phyloP scores from a whole-genome alignment of 2,113 vertebrate species.

The human region GRCh38 chr13:24066001-24066500 shows the following conservation, averaged over 20 bases:
- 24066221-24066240: neutral
- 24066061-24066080: neutral
- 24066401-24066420: neutral
- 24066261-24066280: neutral
- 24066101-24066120: neutral
- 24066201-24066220: neutral
- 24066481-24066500: neutral
- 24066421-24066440: neutral
- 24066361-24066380: neutral
- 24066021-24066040: neutral
- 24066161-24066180: neutral
- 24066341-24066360: neutral
- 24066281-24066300: neutral
- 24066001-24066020: neutral
- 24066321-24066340: neutral
- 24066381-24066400: neutral
- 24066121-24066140: neutral
- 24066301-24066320: neutral
- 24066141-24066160: neutral
- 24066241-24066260: neutral
- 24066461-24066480: neutral
- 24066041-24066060: neutral
- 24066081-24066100: neutral
- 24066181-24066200: neutral
- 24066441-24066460: neutral